Evolutionary conservation across 2,888 invertebrate genomes (phyloP).

Genomic region (Miltochrista miniata): DNA sequence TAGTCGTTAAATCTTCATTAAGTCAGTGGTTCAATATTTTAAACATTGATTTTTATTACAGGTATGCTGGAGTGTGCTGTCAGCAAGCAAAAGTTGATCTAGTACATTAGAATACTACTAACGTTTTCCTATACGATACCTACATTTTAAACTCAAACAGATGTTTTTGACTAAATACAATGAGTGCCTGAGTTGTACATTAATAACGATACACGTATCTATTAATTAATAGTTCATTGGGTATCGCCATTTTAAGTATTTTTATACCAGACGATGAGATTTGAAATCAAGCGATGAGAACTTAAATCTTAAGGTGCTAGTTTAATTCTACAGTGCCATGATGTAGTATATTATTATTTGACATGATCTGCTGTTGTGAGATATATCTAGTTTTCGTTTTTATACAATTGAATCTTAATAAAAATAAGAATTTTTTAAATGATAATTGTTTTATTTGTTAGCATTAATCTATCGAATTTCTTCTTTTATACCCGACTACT

Average conservation of each 20-base stretch:
- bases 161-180: background rate
- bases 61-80: constrained; percentile 78
- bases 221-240: background rate
- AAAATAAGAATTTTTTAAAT: constrained; percentile 33
- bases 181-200: background rate
- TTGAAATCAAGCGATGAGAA: too few relatives aligned
- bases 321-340: constrained; percentile 28
- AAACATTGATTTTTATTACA: constrained; percentile 41
- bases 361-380: constrained; percentile 32
- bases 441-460: too few relatives aligned
- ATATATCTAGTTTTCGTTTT: constrained; percentile 35
- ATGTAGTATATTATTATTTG: constrained; percentile 17
- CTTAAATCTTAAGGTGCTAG: constrained; percentile 31
- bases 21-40: too few relatives aligned
- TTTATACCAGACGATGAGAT: background rate
- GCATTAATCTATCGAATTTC: too few relatives aligned
- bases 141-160: background rate
- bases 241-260: background rate
- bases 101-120: constrained; percentile 22
- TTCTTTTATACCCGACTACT: too few relatives aligned
- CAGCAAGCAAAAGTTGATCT: constrained; percentile 39
- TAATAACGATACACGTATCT: background rate
- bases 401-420: constrained; percentile 41
- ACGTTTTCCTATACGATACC: background rate
- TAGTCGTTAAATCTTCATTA: too few relatives aligned